These are phyloP conservation scores for Drosophila anomalata DNA, from an alignment of 2,888 invertebrate species.

Conservation along the genomic window DNA sequence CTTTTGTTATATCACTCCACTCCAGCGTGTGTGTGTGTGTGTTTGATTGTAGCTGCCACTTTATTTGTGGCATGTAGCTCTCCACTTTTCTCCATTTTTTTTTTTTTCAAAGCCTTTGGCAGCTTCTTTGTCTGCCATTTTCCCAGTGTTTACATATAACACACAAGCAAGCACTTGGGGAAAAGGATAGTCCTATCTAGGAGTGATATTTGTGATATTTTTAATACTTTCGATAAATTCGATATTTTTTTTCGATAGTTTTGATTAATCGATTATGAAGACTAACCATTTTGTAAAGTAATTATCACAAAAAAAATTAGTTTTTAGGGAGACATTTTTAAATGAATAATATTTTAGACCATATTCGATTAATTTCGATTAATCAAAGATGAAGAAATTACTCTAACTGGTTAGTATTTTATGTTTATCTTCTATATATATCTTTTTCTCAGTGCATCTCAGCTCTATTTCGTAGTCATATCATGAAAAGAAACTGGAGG, in stretches of 20 bases:
- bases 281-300: no score
- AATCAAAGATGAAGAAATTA: no score
- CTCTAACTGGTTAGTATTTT: no score
- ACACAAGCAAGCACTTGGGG: slow-evolving; percentile 7
- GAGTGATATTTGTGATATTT: neutral
- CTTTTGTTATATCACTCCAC: slow-evolving; percentile 32
- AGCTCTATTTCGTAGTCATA: slow-evolving; percentile 20
- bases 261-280: neutral
- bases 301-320: no score
- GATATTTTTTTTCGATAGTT: neutral
- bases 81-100: slow-evolving; percentile 20
- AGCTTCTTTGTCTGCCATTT: slow-evolving; percentile 58
- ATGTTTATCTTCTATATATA: no score
- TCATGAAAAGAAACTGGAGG: slow-evolving; percentile 21
- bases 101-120: slow-evolving; percentile 49
- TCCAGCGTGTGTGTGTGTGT: slow-evolving; percentile 2
- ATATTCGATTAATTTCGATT: no score
- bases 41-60: slow-evolving; percentile 56
- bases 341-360: no score
- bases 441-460: neutral
- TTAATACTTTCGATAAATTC: no score
- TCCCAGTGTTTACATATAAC: slow-evolving; percentile 55
- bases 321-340: no score
- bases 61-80: slow-evolving; percentile 60
- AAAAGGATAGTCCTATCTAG: neutral